These are phyloP conservation scores for Leptinotarsa undecemlineata DNA, from an alignment of 1,140 invertebrate species.

Conservation along the genomic window DNA sequence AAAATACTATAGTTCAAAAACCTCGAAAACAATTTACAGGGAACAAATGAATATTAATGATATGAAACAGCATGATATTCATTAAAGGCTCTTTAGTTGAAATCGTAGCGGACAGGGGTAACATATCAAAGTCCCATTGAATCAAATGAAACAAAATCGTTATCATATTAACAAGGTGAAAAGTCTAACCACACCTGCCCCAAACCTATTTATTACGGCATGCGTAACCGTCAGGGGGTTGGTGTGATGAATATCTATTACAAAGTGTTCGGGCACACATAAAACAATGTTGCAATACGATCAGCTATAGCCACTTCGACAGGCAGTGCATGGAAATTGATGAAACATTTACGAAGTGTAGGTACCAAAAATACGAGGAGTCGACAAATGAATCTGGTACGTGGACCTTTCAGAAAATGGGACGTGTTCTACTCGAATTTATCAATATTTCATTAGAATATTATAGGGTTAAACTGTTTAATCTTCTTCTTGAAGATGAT, in stretches of 20 bases:
- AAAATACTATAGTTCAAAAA: background rate
- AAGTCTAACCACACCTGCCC: constrained; percentile 18
- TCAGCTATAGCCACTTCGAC: too few relatives aligned
- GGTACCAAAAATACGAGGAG: too few relatives aligned
- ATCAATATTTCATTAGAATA: too few relatives aligned
- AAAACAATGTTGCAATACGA: background rate
- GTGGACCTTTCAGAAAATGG: too few relatives aligned
- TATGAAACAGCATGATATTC: constrained; percentile 25
- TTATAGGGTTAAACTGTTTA: too few relatives aligned
- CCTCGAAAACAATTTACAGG: constrained; percentile 10
- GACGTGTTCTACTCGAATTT: too few relatives aligned
- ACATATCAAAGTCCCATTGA: constrained; percentile 22
- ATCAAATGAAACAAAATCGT: constrained; percentile 21
- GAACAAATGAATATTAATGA: constrained; percentile 20
- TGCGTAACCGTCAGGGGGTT: background rate
- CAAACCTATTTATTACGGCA: constrained; percentile 5
- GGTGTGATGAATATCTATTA: background rate
- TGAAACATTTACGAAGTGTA: too few relatives aligned
- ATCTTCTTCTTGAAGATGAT: too few relatives aligned
- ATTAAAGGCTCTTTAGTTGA: constrained; percentile 23
- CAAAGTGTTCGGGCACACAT: background rate
- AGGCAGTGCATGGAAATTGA: too few relatives aligned
- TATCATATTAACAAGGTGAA: constrained; percentile 23
- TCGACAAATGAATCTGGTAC: too few relatives aligned
- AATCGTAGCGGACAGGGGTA: constrained; percentile 16